phyloP scores from a whole-genome alignment of 2,797 vertebrate species.

The Champsocephalus gunnari region DNA sequence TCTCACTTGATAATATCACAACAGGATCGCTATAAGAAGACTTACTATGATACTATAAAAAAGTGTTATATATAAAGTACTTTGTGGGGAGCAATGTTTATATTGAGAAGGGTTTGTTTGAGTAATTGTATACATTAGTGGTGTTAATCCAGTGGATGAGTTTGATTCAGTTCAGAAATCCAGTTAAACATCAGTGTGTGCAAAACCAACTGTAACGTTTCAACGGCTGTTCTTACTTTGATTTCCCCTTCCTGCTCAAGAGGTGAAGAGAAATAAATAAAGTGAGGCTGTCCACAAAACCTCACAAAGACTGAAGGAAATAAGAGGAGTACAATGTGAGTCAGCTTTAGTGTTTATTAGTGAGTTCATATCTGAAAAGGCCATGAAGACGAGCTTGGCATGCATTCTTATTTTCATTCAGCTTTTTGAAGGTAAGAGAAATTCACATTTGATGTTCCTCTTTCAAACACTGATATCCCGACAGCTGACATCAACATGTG shows the following conservation, averaged over 20 bases:
- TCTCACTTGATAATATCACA: neutral
- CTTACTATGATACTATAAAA: neutral
- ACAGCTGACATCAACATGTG: no score
- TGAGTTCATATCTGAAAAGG: neutral
- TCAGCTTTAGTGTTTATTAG: neutral
- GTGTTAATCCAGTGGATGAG: neutral
- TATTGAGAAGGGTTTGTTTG: neutral
- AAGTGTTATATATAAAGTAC: neutral
- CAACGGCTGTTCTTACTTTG: slow-evolving; percentile 40
- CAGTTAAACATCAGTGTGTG: neutral
- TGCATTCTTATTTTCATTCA: slow-evolving; percentile 50
- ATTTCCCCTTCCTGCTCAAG: slow-evolving; percentile 63
- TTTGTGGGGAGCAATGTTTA: neutral
- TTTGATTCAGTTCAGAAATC: neutral
- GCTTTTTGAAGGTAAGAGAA: slow-evolving; percentile 66
- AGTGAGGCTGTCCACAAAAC: slow-evolving; percentile 1
- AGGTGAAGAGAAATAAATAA: slow-evolving; percentile 53
- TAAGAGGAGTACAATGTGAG: slow-evolving; percentile 10
- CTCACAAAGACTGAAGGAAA: slow-evolving; percentile 40
- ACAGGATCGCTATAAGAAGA: neutral
- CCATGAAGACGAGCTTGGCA: slow-evolving; percentile 55
- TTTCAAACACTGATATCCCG: neutral
- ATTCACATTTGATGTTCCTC: neutral
- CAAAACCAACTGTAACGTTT: neutral
- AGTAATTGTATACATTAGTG: neutral